phyloP scores from a whole-genome alignment of 2,797 vertebrate species.

The Tarsius wallacei region DNA sequence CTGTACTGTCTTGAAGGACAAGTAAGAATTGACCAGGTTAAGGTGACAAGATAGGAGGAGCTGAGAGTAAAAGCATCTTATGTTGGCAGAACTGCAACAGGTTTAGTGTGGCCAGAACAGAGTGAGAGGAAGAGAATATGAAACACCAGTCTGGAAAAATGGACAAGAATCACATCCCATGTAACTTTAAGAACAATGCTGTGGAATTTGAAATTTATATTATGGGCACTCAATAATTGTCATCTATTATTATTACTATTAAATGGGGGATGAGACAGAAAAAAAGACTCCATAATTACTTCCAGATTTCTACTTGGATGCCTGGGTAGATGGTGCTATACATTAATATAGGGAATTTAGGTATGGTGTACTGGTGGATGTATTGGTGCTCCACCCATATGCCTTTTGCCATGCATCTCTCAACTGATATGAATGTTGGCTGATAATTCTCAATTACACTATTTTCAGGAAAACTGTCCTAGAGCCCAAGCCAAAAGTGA shows the following conservation, averaged over 20 bases:
- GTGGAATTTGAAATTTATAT: conserved; percentile 36
- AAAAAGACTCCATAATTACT: background rate
- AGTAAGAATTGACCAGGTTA: background rate
- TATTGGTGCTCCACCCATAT: background rate
- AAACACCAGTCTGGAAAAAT: background rate
- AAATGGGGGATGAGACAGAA: background rate
- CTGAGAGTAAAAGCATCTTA: background rate
- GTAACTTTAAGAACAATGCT: background rate
- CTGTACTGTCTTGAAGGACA: background rate
- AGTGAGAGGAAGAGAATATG: background rate
- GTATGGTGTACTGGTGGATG: background rate
- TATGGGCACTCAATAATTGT: background rate
- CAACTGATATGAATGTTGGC: background rate
- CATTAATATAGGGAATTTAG: background rate
- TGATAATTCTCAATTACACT: background rate
- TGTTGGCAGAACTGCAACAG: background rate
- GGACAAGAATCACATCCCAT: background rate
- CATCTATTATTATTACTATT: conserved; percentile 51
- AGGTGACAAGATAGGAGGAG: background rate
- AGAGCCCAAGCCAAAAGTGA: background rate
- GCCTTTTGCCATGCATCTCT: background rate
- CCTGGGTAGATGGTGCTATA: background rate
- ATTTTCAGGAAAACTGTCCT: conserved; percentile 31
- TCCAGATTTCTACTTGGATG: conserved; percentile 13
- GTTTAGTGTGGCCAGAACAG: background rate